These are phyloP conservation scores for Todiramphus chloris DNA, from an alignment of 2,113 vertebrate genomes.

Conservation along the genomic window DNA sequence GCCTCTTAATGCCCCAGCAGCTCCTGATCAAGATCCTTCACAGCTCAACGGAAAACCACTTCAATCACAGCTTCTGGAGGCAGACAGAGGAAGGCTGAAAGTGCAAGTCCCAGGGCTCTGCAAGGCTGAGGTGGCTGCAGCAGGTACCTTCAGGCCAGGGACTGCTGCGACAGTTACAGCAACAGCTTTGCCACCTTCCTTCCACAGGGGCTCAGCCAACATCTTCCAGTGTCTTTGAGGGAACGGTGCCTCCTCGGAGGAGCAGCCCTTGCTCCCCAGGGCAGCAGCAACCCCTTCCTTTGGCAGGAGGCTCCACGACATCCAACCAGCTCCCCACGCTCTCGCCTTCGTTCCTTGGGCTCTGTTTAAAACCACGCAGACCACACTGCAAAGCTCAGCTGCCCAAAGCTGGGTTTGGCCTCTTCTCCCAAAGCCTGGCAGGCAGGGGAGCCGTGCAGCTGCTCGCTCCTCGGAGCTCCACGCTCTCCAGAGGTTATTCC, in stretches of 20 bases:
- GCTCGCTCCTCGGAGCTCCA: neutral
- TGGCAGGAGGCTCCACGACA: neutral
- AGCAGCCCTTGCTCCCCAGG: neutral
- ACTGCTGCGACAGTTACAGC: neutral
- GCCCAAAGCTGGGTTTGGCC: neutral
- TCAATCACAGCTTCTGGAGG: neutral
- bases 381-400: neutral
- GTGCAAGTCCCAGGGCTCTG: neutral
- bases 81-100: neutral
- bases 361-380: neutral
- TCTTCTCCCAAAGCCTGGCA: neutral
- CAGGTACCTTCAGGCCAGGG: neutral
- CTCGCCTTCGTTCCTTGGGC: neutral
- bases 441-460: neutral
- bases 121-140: rapidly evolving
- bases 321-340: rapidly evolving
- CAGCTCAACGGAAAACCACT: neutral
- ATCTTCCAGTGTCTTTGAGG: neutral
- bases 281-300: neutral
- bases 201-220: neutral
- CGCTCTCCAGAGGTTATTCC: neutral
- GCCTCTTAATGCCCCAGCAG: neutral
- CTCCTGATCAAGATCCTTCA: neutral
- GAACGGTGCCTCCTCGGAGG: neutral
- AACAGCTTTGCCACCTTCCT: neutral